phyloP scores from a whole-genome alignment of 1,140 invertebrate species.

The Drosophila suzukii region DNA sequence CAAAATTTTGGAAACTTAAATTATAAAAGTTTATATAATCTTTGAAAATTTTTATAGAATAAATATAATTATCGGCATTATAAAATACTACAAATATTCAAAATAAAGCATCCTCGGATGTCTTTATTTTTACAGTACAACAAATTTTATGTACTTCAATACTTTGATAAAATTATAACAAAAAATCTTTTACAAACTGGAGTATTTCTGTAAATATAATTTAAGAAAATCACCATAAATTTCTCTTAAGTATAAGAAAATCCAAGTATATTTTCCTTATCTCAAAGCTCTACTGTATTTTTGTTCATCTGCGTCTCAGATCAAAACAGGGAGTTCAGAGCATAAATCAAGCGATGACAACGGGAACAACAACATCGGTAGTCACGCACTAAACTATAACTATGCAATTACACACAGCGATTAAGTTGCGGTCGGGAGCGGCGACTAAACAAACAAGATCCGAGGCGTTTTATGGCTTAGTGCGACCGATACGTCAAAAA shows the following conservation, averaged over 20 bases:
- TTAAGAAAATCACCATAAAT: too few species aligned
- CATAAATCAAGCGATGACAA: slow-evolving; percentile 68
- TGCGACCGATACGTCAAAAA: slow-evolving; percentile 67
- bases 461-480: slow-evolving; percentile 75
- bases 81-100: too few species aligned
- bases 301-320: background rate
- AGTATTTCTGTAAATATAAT: too few species aligned
- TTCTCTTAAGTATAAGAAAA: too few species aligned
- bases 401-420: slow-evolving; percentile 50
- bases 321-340: background rate
- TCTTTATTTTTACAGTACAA: too few species aligned
- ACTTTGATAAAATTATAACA: background rate
- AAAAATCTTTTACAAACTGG: too few species aligned
- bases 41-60: too few species aligned
- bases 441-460: slow-evolving; percentile 66
- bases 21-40: too few species aligned
- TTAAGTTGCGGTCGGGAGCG: slow-evolving; percentile 57
- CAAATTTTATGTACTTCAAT: too few species aligned
- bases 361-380: slow-evolving; percentile 49
- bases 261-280: background rate
- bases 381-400: slow-evolving; percentile 79
- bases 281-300: background rate
- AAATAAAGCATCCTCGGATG: too few species aligned
- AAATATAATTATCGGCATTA: background rate
- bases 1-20: too few species aligned